phyloP scores from a whole-genome alignment of 1,140 invertebrate genomes.

The Armadillidium nasatum region DNA sequence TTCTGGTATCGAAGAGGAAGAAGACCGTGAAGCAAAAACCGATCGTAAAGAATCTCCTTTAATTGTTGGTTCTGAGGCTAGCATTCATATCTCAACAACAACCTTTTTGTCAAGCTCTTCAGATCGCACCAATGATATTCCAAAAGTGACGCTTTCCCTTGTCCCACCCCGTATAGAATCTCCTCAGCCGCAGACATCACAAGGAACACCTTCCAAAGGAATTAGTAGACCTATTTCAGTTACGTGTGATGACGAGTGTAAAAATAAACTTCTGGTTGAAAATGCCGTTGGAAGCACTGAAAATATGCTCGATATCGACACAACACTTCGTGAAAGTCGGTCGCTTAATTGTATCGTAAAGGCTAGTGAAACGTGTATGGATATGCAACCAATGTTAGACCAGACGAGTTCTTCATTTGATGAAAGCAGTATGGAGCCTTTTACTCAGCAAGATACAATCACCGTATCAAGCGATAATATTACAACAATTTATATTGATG shows the following conservation, averaged over 20 bases:
- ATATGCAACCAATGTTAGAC: constrained; percentile 18
- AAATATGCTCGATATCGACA: constrained; percentile 54
- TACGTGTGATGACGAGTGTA: constrained; percentile 37
- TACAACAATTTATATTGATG: constrained; percentile 43
- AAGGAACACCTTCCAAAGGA: not conserved
- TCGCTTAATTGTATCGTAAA: constrained; percentile 76
- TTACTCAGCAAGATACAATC: constrained; percentile 21
- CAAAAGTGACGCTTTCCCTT: not conserved
- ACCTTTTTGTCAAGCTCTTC: not conserved
- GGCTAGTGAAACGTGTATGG: constrained; percentile 57
- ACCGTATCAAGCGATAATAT: constrained; percentile 42
- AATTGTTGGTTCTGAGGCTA: not conserved
- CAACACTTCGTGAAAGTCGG: constrained; percentile 68
- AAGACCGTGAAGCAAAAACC: not conserved
- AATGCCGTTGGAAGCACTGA: constrained; percentile 35
- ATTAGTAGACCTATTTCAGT: constrained; percentile 31
- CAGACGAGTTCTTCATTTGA: constrained; percentile 31
- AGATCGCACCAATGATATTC: not conserved
- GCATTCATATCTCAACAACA: not conserved
- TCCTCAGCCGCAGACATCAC: not conserved
- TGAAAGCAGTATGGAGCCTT: constrained; percentile 24
- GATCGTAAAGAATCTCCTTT: too few species aligned
- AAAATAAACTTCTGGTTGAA: constrained; percentile 24
- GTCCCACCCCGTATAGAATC: not conserved
- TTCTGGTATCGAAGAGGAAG: not conserved